Evolutionary conservation across 2,888 invertebrate genomes (phyloP), one percentile per base, ranked within the genome.

Genomic region (Ectemnius cavifrons): DNA sequence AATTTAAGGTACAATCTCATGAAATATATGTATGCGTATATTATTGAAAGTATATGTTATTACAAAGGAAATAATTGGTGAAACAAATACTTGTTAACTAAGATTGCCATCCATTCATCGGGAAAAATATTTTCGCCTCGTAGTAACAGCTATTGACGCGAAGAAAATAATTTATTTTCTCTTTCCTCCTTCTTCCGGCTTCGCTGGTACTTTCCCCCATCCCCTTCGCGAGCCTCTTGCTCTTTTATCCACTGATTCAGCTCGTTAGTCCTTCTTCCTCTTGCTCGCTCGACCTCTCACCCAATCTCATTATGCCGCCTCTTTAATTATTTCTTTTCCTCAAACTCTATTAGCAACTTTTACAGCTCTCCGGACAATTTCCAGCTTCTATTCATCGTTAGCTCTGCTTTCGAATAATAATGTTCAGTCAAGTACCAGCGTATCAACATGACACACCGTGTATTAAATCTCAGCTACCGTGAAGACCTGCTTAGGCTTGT

Each of bases 271-370:
- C 59, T 45, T 57, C 73, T 6, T 46, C 27, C 59, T 56, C 23
- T 63, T 62, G 45, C 69, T 73, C 78, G 56, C 57, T 72, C 66
- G 73, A 52, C 68, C 59, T 52, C 57, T 59, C 65, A 65, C 67
- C 73, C 81, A 83, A 85, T 85, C 84, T 85, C 81, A 84, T 86
- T 83, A 86, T 81, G 78, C 81, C 78, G 75, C 68, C 77, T 79
- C 72, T 77, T 85, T 84, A 84, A 86, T 86, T 84, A 84, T 86
- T 86, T 82, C 82, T 83, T 84, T 82, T 81, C 80, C 80, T 81
- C 79, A 77, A 83, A 82, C 77, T 81, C 81, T 84, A 84, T 86
- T 84, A 86, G 80, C 80, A 81, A 84, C 82, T 84, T 83, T 78
- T 74, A 68, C 73, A 80, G 75, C 75, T 77, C 75, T 37, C 79